Conservation (phyloP, 2,113 vertebrate species). For the Conger conger region DNA sequence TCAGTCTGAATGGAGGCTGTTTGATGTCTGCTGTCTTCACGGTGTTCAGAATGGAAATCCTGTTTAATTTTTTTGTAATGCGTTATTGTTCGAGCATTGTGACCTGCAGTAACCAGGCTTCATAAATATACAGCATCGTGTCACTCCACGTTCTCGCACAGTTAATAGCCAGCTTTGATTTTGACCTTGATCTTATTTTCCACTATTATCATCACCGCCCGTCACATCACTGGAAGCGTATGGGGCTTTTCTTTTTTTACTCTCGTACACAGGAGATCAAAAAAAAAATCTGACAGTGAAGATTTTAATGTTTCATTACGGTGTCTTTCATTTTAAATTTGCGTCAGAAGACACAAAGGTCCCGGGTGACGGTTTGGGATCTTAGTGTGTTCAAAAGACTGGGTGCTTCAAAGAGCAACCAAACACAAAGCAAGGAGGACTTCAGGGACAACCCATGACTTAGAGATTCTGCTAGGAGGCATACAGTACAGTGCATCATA, state of each 20-base stretch:
- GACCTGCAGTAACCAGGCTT: constrained; percentile 19
- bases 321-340: constrained; percentile 4
- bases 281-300: neutral
- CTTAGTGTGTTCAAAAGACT: neutral
- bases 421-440: neutral
- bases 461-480: neutral
- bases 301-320: neutral
- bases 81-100: constrained; percentile 9
- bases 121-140: neutral
- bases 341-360: neutral
- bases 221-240: neutral
- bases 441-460: neutral
- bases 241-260: neutral
- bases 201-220: neutral
- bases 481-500: neutral
- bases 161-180: constrained; percentile 9
- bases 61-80: neutral
- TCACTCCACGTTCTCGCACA: neutral
- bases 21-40: neutral
- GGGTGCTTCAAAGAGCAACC: neutral
- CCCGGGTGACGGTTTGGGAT: neutral
- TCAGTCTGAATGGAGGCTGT: constrained; percentile 1
- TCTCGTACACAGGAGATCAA: neutral
- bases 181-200: neutral
- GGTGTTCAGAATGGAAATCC: neutral